These are phyloP conservation scores for Polydrusus cervinus DNA, from an alignment of 2,888 invertebrate species.

Conservation along the genomic window DNA sequence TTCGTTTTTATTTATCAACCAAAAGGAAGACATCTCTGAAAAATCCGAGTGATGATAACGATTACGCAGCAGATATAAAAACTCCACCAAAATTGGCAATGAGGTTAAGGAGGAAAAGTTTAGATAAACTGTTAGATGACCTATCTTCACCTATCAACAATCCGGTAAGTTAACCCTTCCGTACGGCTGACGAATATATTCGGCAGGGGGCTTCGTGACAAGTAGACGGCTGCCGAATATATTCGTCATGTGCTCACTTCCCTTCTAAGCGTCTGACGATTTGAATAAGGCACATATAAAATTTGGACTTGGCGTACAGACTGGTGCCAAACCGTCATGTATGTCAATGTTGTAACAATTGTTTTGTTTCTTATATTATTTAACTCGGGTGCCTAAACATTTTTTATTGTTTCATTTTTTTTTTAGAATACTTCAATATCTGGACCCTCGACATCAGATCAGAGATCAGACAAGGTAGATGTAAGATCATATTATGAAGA, in stretches of 20 bases:
- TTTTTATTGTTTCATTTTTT: neutral
- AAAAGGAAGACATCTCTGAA: neutral
- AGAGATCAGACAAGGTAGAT: conserved; percentile 4
- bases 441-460: conserved; percentile 9
- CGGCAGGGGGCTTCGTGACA: too few species aligned
- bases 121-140: neutral
- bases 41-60: neutral
- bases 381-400: conserved; percentile 3
- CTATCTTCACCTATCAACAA: neutral
- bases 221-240: too few species aligned
- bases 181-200: too few species aligned
- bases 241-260: too few species aligned
- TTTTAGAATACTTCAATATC: conserved; percentile 5
- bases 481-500: conserved; percentile 9
- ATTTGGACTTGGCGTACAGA: too few species aligned
- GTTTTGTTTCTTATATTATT: conserved; percentile 2
- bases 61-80: conserved; percentile 4
- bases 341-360: neutral
- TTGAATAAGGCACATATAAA: too few species aligned
- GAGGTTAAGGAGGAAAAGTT: conserved; percentile 9
- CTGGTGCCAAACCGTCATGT: too few species aligned
- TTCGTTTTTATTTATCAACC: conserved; percentile 2
- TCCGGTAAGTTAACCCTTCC: neutral
- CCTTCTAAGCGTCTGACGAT: too few species aligned
- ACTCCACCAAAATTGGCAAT: conserved; percentile 8